Conservation (phyloP, 2,113 vertebrate species). For the Scortum barcoo region DNA sequence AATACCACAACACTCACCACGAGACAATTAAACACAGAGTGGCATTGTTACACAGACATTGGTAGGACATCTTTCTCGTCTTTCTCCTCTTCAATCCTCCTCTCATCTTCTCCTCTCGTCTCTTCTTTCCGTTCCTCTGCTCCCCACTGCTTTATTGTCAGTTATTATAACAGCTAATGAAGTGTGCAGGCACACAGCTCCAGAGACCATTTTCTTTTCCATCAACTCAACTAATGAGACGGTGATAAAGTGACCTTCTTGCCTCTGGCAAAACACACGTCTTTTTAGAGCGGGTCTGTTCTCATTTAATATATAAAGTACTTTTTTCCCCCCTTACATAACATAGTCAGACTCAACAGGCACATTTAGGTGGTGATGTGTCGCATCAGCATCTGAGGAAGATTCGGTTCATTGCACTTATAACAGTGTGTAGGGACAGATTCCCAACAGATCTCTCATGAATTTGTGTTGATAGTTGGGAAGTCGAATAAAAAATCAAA, state of each 20-base stretch:
- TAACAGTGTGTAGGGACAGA: not conserved
- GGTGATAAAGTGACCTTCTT: slow-evolving; percentile 61
- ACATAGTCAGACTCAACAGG: slow-evolving; percentile 6
- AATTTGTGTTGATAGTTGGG: slow-evolving; percentile 37
- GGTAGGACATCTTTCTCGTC: slow-evolving; percentile 47
- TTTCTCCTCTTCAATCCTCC: slow-evolving; percentile 37
- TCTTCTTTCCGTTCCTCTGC: slow-evolving; percentile 11
- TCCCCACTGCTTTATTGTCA: slow-evolving; percentile 51
- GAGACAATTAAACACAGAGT: slow-evolving; percentile 74
- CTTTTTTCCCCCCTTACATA: not conserved
- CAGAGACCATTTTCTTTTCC: slow-evolving; percentile 77
- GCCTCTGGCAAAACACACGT: slow-evolving; percentile 23
- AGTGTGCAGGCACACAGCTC: slow-evolving; percentile 59
- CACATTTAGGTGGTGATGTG: not conserved
- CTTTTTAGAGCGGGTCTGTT: slow-evolving; percentile 9
- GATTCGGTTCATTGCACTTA: not conserved
- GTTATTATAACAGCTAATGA: slow-evolving; percentile 64
- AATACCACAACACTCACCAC: slow-evolving; percentile 74
- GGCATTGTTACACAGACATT: slow-evolving; percentile 66
- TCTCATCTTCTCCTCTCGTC: slow-evolving; percentile 32
- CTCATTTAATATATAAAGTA: slow-evolving; percentile 11
- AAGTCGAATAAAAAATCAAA: slow-evolving; percentile 18
- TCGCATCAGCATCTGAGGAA: not conserved
- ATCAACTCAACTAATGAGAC: slow-evolving; percentile 60
- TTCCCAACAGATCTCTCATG: slow-evolving; percentile 14